These are phyloP conservation scores for Brachyhypopomus occidentalis DNA, from an alignment of 2,113 vertebrate species.

Conservation along the genomic window DNA sequence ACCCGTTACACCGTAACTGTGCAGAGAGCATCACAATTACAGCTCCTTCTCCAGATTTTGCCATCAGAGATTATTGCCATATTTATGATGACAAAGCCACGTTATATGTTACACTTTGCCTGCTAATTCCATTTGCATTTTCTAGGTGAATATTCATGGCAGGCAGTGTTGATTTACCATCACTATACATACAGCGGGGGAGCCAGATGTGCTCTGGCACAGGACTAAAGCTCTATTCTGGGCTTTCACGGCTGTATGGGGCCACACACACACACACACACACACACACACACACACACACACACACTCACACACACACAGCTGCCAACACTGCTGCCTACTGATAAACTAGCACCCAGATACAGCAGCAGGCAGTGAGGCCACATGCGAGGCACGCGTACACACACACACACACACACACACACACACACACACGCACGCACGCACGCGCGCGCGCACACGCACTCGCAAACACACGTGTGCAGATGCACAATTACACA, in stretches of 20 bases:
- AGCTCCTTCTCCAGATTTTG: not conserved
- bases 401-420: not conserved
- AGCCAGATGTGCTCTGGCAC: not conserved
- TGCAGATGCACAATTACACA: no score
- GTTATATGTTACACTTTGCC: not conserved
- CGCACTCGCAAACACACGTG: no score
- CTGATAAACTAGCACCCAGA: slow-evolving; percentile 13
- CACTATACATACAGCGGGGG: not conserved
- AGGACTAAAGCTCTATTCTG: slow-evolving; percentile 17
- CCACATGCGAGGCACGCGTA: not conserved
- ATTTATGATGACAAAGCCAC: not conserved
- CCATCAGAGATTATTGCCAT: slow-evolving; percentile 11
- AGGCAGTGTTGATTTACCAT: slow-evolving; percentile 6
- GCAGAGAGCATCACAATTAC: not conserved
- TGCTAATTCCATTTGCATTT: slow-evolving; percentile 3
- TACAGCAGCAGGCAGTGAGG: slow-evolving; percentile 6
- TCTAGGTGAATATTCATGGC: not conserved
- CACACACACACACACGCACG: no score
- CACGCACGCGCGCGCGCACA: no score
- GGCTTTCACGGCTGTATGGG: not conserved
- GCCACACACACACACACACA: not conserved
- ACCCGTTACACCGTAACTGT: slow-evolving; percentile 27
- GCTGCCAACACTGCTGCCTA: slow-evolving; percentile 14
- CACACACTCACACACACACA: slow-evolving; percentile 7
- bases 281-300: no score